Evolutionary conservation across 2,888 invertebrate genomes (phyloP), one percentile per base, ranked within the genome.

Genomic region (Apamea anceps): DNA sequence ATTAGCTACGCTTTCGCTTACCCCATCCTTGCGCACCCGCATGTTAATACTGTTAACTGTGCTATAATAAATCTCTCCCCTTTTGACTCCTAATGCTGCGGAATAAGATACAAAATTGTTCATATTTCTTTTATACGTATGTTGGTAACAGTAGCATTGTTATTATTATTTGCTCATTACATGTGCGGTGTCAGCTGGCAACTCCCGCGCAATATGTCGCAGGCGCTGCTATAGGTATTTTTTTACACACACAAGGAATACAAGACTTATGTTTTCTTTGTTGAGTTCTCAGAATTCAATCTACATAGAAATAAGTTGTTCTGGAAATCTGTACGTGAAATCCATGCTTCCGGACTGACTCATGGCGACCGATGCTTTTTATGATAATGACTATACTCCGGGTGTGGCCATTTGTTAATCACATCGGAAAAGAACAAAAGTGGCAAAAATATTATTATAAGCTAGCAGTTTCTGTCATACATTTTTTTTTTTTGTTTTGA

Each of bases 141-240:
- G 54, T 81, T 87, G 80, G 80, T 85, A 77, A 72, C 60, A 82
- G 84, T 82, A 82, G 84, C 76, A 80, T 84, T 90, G 90, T 93
- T 93, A 92, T 93, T 93, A 92, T 93, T 93, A 91, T 91, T 91
- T 89, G 88, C 87, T 92, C 85, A 91, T 91, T 92, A 91, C 85
- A 86, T 85, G 87, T 89, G 88, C 89, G 89, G 92, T 90, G 93
- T 94, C 94, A 94, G 94, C 94, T 94, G 94, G 90, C 91, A 88
- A 88, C 91, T 92, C 90, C 91, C 89, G 91, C 91, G 90, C 91
- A 89, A 85, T 89, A 85, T 85, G 86, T 82, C 81, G 87, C 77
- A 75, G 76, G 72, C 70, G 48, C 79, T 73, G 79, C 71, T 74
- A 68, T 81, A n/a, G n/a, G n/a, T n/a, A 73, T 32, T 78, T 81